phyloP scores from a whole-genome alignment of 1,140 invertebrate species.

The Aporrectodea caliginosa region DNA sequence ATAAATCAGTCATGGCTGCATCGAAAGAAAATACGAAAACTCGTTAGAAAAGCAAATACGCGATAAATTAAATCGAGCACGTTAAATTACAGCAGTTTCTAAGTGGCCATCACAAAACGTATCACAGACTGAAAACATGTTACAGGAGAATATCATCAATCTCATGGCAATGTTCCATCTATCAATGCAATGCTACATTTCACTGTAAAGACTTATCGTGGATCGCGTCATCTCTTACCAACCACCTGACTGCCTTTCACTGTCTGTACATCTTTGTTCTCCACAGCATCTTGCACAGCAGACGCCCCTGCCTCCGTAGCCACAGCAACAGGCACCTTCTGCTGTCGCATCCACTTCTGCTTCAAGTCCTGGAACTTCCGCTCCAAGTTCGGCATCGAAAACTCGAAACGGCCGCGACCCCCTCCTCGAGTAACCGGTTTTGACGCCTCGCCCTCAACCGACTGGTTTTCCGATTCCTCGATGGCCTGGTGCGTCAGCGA shows the following conservation, averaged over 20 bases:
- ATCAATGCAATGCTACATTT: too few species aligned
- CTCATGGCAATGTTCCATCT: too few species aligned
- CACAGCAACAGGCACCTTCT: neutral
- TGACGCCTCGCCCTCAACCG: neutral
- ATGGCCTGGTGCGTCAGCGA: neutral
- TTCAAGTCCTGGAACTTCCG: conserved; percentile 25
- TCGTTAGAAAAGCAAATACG: too few species aligned
- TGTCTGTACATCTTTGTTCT: neutral
- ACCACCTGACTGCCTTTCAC: neutral
- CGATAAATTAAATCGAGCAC: too few species aligned
- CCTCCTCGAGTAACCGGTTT: neutral
- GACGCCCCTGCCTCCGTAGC: neutral
- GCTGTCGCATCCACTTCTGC: conserved; percentile 10
- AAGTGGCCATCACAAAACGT: too few species aligned
- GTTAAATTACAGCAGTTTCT: too few species aligned
- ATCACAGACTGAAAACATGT: too few species aligned
- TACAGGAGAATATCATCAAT: too few species aligned
- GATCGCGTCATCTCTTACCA: too few species aligned
- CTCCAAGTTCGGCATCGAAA: conserved; percentile 9
- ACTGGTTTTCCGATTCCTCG: neutral
- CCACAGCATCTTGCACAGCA: neutral
- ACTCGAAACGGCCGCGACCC: conserved; percentile 1
- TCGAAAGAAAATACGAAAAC: too few species aligned
- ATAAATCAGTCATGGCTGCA: too few species aligned
- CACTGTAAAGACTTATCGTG: too few species aligned